Evolutionary conservation across 2,113 vertebrate species (phyloP).

Genomic region (Steatornis caripensis): DNA sequence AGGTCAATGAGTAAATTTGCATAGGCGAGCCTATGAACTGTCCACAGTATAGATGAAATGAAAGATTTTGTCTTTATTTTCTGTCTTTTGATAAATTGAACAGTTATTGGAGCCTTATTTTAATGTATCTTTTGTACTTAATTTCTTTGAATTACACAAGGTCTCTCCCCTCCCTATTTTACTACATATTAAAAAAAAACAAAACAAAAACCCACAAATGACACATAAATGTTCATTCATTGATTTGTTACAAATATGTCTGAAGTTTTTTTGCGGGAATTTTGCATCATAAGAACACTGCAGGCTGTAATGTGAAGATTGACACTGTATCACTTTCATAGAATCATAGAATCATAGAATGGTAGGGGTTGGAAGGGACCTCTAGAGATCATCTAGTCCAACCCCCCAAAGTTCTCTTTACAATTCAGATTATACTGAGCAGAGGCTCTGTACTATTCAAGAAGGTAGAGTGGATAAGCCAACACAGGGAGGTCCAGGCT

Average conservation of each 20-base stretch:
- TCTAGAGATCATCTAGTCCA: too few relatives aligned
- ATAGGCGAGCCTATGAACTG: background rate
- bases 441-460: background rate
- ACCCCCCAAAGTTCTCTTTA: constrained; percentile 35
- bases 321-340: constrained; percentile 29
- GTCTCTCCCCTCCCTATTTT: background rate
- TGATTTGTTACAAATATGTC: background rate
- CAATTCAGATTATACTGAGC: constrained; percentile 18
- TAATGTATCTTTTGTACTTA: background rate
- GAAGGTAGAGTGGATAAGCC: background rate
- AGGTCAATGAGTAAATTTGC: background rate
- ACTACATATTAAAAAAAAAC: background rate
- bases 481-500: background rate
- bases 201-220: background rate
- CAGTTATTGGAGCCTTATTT: background rate
- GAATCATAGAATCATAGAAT: too few relatives aligned
- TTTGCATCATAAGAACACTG: background rate
- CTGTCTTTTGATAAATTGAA: background rate
- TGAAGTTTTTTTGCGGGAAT: background rate
- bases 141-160: background rate
- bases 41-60: background rate
- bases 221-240: background rate
- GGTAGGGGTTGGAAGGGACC: too few relatives aligned
- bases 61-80: background rate
- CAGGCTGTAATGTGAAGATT: constrained; percentile 17